A percentile compares a stretch with the other conserved stretches of the same genome.
Conservation (phyloP, 2,797 vertebrate genomes). For the Labeo calbasu region DNA sequence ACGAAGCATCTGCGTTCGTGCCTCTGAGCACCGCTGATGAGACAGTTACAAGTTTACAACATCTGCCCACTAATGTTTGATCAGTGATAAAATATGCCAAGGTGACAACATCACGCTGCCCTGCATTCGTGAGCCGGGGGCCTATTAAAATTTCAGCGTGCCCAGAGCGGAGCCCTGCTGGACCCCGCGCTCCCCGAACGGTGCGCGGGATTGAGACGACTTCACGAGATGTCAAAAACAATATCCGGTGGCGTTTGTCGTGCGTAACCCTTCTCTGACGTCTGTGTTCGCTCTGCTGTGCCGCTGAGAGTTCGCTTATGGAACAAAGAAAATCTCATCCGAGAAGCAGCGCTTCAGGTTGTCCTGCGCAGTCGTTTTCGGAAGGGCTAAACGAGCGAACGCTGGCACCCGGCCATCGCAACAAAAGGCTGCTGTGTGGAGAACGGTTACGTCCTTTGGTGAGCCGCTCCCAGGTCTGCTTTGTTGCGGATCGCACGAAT, state of each 20-base stretch:
- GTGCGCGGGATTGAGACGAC: constrained; percentile 82
- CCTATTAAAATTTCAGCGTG: constrained; percentile 92
- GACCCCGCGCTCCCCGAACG: constrained; percentile 81
- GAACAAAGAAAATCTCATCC: constrained; percentile 11
- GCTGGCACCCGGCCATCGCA: constrained; percentile 45
- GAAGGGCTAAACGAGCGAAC: constrained; percentile 27
- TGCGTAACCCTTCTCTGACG: constrained; percentile 74
- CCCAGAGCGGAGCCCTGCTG: constrained; percentile 84
- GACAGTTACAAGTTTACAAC: constrained; percentile 88
- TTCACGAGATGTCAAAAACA: constrained; percentile 90
- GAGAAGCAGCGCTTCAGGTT: constrained; percentile 14
- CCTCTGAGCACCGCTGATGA: constrained; percentile 80
- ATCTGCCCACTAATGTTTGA: constrained; percentile 94
- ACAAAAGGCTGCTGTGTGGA: constrained; percentile 36
- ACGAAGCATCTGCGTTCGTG: constrained; percentile 77
- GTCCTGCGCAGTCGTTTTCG: constrained; percentile 7
- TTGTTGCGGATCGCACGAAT: constrained; percentile 79
- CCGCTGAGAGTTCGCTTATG: constrained; percentile 69
- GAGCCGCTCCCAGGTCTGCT: constrained; percentile 71
- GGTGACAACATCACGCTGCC: constrained; percentile 91
- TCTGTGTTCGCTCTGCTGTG: constrained; percentile 70
- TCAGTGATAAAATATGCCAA: constrained; percentile 94
- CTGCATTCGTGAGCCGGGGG: constrained; percentile 84
- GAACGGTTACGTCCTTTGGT: constrained; percentile 61
- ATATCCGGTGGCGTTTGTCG: constrained; percentile 84